These are phyloP conservation scores for Boleophthalmus pectinirostris DNA, from an alignment of 2,113 vertebrate species.

Conservation along the genomic window DNA sequence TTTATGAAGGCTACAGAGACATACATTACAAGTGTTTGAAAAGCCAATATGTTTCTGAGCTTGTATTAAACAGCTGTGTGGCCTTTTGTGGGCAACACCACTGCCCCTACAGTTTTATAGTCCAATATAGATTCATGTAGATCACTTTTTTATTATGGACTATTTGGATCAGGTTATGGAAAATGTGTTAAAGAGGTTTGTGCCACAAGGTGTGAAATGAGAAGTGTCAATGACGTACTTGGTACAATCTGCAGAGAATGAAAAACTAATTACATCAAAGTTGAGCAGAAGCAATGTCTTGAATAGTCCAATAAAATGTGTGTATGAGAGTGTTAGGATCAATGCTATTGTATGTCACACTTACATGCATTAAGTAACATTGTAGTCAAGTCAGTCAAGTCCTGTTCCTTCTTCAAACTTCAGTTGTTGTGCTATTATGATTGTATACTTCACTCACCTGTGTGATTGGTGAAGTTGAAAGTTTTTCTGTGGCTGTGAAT, in stretches of 20 bases:
- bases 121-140: slow-evolving; percentile 38
- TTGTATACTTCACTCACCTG: not conserved
- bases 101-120: slow-evolving; percentile 14
- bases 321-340: not conserved
- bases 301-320: not conserved
- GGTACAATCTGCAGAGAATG: not conserved
- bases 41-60: slow-evolving; percentile 32
- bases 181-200: slow-evolving; percentile 41
- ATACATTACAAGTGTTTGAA: slow-evolving; percentile 46
- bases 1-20: slow-evolving; percentile 60
- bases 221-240: not conserved
- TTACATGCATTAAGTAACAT: no score
- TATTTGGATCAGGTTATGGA: slow-evolving; percentile 47
- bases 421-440: not conserved
- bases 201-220: not conserved
- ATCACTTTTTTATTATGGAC: slow-evolving; percentile 29
- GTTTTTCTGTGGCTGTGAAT: not conserved
- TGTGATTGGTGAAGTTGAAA: not conserved
- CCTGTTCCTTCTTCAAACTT: not conserved
- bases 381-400: not conserved
- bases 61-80: slow-evolving; percentile 54
- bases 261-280: not conserved
- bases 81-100: slow-evolving; percentile 33
- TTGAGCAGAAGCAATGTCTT: not conserved
- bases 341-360: not conserved